Evolutionary conservation across 2,113 vertebrate genomes (phyloP), one percentile per base, ranked within the genome.

Genomic region (Arvicanthis niloticus): DNA sequence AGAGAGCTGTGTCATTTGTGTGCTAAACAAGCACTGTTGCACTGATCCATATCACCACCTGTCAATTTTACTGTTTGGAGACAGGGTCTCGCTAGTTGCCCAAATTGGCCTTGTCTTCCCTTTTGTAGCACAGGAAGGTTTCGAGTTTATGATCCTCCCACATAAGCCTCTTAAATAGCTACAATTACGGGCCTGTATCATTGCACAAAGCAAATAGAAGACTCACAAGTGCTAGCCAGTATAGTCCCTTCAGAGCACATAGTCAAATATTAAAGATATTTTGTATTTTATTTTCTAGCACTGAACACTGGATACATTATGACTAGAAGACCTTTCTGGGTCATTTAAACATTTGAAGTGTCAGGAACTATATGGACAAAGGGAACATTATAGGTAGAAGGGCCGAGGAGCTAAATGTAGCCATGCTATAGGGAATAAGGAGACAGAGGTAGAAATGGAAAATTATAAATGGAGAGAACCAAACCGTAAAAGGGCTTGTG

Each of bases 381-480:
- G 29, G 70, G 68, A 73, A 48, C 53, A 87, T 88, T 86, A 72
- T 7, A 77, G 75, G 42, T 94, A 1, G 21, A 88, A 13, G 26
- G 13, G 89, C 13, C 37, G 40, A 40, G 4, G 37, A 82, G 37
- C 10, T 60, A 24, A 60, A 85, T 42, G 22, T 42, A 85, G 12
- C 16, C 6, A 5, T 4, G n/a, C 58, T 85, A 85, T 85, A 85
- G 37, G 24, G 13, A 45, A 7, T 16, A 9, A 58, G 78, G 65
- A 95, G 70, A 95, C 73, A 76, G 11, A 84, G 17, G 12, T 80
- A 95, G 51, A 75, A 95, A 81, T 24, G 77, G 34, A 73, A 56
- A 53, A 82, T 84, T 89, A 65, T 9, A 65, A n/a, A n/a, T 94
- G 1, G 37, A 88, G 13, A 45, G 10, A 92, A 89, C 4, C 19